phyloP scores from a whole-genome alignment of 2,888 invertebrate species.

The Microdon myrmicae region DNA sequence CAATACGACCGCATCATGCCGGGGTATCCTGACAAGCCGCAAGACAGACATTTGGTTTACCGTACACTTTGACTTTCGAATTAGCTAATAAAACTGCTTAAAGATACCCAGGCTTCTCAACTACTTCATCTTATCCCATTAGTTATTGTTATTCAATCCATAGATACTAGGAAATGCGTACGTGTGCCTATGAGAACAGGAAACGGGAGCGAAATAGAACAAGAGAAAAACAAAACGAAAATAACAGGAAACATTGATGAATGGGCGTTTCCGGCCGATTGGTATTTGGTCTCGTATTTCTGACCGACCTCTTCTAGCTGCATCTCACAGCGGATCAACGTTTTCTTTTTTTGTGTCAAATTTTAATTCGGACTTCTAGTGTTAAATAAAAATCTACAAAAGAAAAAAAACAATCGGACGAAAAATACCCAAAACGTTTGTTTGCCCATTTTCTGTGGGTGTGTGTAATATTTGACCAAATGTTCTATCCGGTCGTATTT shows the following conservation, averaged over 20 bases:
- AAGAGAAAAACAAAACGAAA: too few relatives aligned
- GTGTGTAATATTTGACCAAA: constrained; percentile 44
- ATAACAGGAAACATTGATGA: constrained; percentile 17
- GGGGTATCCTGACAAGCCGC: neutral
- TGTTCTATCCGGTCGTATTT: constrained; percentile 39
- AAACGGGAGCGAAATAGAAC: too few relatives aligned
- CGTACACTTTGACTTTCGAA: constrained; percentile 40
- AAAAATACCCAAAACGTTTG: too few relatives aligned
- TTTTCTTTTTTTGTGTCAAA: neutral
- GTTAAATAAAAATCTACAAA: too few relatives aligned
- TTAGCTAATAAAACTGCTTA: constrained; percentile 47
- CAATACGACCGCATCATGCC: constrained; percentile 4
- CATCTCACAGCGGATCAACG: neutral
- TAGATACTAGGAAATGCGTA: too few relatives aligned
- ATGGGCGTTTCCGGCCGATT: constrained; percentile 41
- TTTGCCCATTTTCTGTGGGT: constrained; percentile 11
- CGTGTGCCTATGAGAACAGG: too few relatives aligned
- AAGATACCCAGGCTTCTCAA: constrained; percentile 25
- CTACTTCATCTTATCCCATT: constrained; percentile 10
- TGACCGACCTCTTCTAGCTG: neutral
- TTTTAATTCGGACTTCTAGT: constrained; percentile 13
- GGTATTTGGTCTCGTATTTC: too few relatives aligned
- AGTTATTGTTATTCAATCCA: too few relatives aligned
- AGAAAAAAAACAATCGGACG: too few relatives aligned
- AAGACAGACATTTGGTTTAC: constrained; percentile 15